These are phyloP conservation scores for Eubasilissa splendida DNA, from an alignment of 2,888 invertebrate species.

Conservation along the genomic window DNA sequence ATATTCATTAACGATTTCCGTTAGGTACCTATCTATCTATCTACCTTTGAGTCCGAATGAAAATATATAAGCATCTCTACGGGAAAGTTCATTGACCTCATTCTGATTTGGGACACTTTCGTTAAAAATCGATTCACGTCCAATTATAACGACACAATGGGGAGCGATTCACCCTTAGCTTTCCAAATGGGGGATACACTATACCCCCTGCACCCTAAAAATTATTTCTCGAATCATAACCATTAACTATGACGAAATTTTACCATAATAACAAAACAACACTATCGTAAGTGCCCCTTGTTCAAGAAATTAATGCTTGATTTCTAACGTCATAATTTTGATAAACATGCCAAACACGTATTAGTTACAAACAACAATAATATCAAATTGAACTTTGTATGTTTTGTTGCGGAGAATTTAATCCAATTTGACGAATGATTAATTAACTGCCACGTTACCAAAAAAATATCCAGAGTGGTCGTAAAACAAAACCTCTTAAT, in stretches of 20 bases:
- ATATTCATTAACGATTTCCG: too few relatives aligned
- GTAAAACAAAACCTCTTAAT: too few relatives aligned
- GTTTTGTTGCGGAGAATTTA: too few relatives aligned
- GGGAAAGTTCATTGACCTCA: conserved; percentile 45
- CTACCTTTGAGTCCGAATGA: too few relatives aligned
- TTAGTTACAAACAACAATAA: conserved; percentile 6
- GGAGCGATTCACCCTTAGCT: conserved; percentile 53
- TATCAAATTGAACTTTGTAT: background rate
- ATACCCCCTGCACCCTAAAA: conserved; percentile 16
- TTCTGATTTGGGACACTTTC: conserved; percentile 53
- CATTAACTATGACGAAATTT: conserved; percentile 20
- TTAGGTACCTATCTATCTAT: too few relatives aligned
- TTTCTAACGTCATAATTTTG: conserved; percentile 9
- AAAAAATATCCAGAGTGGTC: too few relatives aligned
- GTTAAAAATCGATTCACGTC: conserved; percentile 54
- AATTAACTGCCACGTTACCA: too few relatives aligned
- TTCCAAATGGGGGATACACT: conserved; percentile 31
- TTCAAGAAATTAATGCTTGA: conserved; percentile 33
- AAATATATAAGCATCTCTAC: background rate
- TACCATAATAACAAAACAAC: conserved; percentile 6
- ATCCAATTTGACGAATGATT: too few relatives aligned
- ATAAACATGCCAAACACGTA: conserved; percentile 16
- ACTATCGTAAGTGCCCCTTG: background rate
- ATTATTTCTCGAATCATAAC: conserved; percentile 36
- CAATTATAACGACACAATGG: conserved; percentile 57